phyloP scores from a whole-genome alignment of 2,113 vertebrate genomes.

The Macquaria ambigua region DNA sequence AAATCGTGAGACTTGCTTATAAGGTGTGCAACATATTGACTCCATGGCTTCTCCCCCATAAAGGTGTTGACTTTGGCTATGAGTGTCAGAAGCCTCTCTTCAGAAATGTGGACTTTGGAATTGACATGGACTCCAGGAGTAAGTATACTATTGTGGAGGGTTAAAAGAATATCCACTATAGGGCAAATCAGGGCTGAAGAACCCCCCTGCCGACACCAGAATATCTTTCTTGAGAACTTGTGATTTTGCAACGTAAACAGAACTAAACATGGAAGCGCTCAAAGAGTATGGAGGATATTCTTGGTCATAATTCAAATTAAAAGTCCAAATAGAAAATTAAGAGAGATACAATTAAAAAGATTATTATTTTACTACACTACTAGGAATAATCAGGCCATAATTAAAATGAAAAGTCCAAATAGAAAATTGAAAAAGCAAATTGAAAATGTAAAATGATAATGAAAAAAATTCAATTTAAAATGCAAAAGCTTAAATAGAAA shows the following conservation, averaged over 20 bases:
- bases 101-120: constrained; percentile 93
- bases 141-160: constrained; percentile 65
- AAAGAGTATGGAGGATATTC: too few relatives aligned
- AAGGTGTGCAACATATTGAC: not conserved
- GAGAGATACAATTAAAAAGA: too few relatives aligned
- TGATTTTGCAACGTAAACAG: not conserved
- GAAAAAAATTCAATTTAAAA: too few relatives aligned
- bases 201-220: not conserved
- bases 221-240: not conserved
- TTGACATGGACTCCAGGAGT: constrained; percentile 95
- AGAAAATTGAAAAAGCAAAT: too few relatives aligned
- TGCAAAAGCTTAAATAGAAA: too few relatives aligned
- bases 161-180: not conserved
- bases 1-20: not conserved
- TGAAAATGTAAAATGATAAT: too few relatives aligned
- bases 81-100: constrained; percentile 88
- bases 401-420: too few relatives aligned
- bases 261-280: not conserved
- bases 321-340: too few relatives aligned
- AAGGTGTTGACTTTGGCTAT: constrained; percentile 91
- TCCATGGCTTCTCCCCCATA: not conserved
- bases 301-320: too few relatives aligned
- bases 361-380: too few relatives aligned
- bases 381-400: too few relatives aligned
- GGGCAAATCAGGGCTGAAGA: not conserved